These are phyloP conservation scores for Atta colombica DNA, from an alignment of 1,140 invertebrate species.

Conservation along the genomic window DNA sequence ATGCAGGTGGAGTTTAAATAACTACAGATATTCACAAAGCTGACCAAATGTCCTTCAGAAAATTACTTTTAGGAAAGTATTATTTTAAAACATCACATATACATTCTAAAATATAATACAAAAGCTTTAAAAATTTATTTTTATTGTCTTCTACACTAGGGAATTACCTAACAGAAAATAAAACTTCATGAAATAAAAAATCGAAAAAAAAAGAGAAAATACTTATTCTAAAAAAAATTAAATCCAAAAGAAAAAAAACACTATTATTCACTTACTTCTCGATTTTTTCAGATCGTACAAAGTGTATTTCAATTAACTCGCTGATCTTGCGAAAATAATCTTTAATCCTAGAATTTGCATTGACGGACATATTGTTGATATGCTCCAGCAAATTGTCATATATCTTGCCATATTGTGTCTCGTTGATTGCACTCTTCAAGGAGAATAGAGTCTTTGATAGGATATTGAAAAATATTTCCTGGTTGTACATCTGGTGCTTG, in stretches of 20 bases:
- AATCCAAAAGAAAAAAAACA: background rate
- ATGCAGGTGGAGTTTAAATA: background rate
- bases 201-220: background rate
- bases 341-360: background rate
- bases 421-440: background rate
- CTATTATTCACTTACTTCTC: background rate
- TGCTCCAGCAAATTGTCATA: background rate
- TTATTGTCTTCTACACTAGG: background rate
- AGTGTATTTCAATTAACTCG: slow-evolving; percentile 5
- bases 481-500: slow-evolving; percentile 19
- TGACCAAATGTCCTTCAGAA: background rate
- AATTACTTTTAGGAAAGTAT: background rate
- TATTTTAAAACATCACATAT: background rate
- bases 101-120: background rate
- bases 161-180: background rate
- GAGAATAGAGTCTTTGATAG: background rate
- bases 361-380: background rate
- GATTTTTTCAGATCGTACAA: background rate
- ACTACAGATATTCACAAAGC: background rate
- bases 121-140: background rate
- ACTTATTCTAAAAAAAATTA: background rate
- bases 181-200: slow-evolving; percentile 9
- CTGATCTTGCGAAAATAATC: background rate
- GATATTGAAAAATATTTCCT: slow-evolving; percentile 21
- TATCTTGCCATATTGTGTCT: background rate